phyloP scores from a whole-genome alignment of 2,113 vertebrate genomes.

The Vulpes vulpes region DNA sequence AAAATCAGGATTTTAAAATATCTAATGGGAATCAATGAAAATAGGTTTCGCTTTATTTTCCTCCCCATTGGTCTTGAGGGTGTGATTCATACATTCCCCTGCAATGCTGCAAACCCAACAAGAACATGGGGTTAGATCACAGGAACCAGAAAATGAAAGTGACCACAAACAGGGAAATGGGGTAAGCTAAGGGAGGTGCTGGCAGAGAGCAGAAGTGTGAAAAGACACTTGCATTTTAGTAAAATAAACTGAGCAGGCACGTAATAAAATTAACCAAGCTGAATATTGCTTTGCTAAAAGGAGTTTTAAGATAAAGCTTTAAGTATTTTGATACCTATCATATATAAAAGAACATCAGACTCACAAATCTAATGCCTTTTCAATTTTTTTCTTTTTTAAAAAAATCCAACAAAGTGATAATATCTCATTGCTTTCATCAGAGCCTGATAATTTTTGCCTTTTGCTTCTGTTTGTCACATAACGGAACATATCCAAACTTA shows the following conservation, averaged over 20 bases:
- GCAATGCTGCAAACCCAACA: not conserved
- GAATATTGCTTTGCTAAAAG: not conserved
- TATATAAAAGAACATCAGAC: not conserved
- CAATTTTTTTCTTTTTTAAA: not conserved
- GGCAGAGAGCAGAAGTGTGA: accelerated
- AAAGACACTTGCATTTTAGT: no score
- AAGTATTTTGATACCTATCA: not conserved
- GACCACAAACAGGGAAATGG: not conserved
- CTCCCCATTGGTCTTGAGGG: not conserved
- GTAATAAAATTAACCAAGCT: not conserved
- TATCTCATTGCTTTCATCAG: not conserved
- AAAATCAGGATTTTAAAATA: not conserved
- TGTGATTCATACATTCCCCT: not conserved
- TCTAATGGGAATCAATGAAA: not conserved
- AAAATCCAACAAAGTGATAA: not conserved
- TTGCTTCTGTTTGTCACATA: not conserved
- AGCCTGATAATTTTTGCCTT: not conserved
- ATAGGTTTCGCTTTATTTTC: not conserved
- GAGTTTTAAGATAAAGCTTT: not conserved
- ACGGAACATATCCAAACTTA: not conserved
- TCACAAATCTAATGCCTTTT: not conserved
- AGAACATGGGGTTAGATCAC: not conserved
- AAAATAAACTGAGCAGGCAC: no score
- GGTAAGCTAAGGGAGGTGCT: accelerated
- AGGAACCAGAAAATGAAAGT: conserved; percentile 7